Percentiles rank a stretch among this genome's conserved stretches.
phyloP scores from a whole-genome alignment of 2,797 vertebrate genomes.

The Synanceia verrucosa region DNA sequence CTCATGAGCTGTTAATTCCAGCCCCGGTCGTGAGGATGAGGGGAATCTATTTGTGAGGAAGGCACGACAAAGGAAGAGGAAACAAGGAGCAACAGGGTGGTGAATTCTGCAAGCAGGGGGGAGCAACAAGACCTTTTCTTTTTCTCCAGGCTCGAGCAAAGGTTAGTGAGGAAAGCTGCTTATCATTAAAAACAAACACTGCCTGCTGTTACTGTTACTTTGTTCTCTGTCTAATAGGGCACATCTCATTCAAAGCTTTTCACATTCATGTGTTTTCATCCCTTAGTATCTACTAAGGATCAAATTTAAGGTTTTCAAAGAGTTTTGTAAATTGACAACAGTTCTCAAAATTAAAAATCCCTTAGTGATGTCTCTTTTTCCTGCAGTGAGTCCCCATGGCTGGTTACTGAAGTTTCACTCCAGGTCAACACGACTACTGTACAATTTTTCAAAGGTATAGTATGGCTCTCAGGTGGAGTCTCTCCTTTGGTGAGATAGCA shows the following conservation, averaged over 20 bases:
- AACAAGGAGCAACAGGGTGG: slow-evolving; percentile 77
- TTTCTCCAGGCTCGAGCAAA: slow-evolving; percentile 47
- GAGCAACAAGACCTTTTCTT: slow-evolving; percentile 43
- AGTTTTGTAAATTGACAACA: slow-evolving; percentile 27
- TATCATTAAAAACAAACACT: slow-evolving; percentile 44
- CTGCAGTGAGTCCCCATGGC: background rate
- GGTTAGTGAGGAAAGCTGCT: slow-evolving; percentile 67
- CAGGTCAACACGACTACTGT: slow-evolving; percentile 15
- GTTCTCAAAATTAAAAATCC: slow-evolving; percentile 23
- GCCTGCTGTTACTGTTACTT: slow-evolving; percentile 20
- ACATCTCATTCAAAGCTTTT: slow-evolving; percentile 13
- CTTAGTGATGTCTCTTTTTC: slow-evolving; percentile 10
- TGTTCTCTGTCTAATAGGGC: slow-evolving; percentile 8
- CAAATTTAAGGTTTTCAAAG: slow-evolving; percentile 7
- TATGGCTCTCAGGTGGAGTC: slow-evolving; percentile 46
- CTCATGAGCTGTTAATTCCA: slow-evolving; percentile 63
- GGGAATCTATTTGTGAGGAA: slow-evolving; percentile 70
- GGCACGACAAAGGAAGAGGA: slow-evolving; percentile 62
- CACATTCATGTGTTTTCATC: slow-evolving; percentile 1
- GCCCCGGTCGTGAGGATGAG: slow-evolving; percentile 65
- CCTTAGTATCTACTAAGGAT: slow-evolving; percentile 7
- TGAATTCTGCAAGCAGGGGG: slow-evolving; percentile 52
- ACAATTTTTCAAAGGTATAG: slow-evolving; percentile 40
- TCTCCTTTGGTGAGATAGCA: slow-evolving; percentile 22
- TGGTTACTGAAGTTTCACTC: slow-evolving; percentile 56